Evolutionary conservation across 2,113 vertebrate genomes (phyloP).

Genomic region (Melanocharis versteri): DNA sequence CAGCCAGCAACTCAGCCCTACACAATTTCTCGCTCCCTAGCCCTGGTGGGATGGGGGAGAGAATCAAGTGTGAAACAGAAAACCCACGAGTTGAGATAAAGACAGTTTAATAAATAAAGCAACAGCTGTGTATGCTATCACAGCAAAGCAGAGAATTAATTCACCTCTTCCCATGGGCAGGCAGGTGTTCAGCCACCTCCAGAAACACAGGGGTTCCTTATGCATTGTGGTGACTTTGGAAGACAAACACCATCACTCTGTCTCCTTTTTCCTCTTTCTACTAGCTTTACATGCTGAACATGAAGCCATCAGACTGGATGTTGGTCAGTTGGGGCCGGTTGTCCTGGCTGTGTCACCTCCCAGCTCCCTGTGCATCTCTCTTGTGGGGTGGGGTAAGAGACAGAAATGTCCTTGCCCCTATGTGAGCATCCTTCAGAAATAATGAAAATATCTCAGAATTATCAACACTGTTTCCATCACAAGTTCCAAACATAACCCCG

Average conservation of each 20-base stretch:
- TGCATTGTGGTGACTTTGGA: rapidly evolving
- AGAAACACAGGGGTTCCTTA: neutral
- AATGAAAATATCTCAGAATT: neutral
- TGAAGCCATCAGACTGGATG: rapidly evolving
- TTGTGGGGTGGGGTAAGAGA: neutral
- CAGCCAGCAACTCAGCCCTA: neutral
- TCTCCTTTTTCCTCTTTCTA: neutral
- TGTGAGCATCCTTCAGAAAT: neutral
- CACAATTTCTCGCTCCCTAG: rapidly evolving
- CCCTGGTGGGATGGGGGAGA: neutral
- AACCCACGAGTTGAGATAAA: neutral
- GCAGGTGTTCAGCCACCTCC: neutral
- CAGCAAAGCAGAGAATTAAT: neutral
- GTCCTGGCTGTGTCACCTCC: neutral
- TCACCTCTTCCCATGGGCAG: neutral
- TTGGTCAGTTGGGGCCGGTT: neutral
- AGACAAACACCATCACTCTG: rapidly evolving
- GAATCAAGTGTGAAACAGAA: neutral
- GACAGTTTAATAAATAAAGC: neutral
- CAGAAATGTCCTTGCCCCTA: neutral
- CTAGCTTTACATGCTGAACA: neutral
- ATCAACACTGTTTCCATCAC: neutral
- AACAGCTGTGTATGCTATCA: rapidly evolving
- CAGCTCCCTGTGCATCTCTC: neutral
- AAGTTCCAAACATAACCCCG: neutral